Base-by-base conservation (phyloP, 2,888 invertebrate species). In the Timema cristinae region DNA sequence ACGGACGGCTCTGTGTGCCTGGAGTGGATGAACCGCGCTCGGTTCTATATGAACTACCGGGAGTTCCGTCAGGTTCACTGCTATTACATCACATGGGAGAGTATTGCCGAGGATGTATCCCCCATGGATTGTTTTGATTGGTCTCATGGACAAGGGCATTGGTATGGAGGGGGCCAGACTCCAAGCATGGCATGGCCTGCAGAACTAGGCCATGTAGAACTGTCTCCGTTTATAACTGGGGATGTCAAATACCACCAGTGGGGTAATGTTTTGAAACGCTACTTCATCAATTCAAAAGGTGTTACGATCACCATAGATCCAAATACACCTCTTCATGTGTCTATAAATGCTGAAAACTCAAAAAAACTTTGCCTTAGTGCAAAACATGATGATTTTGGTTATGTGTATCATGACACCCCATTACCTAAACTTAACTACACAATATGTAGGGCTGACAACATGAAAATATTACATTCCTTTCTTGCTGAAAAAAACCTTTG, bases 111-210 rank as follows among this genome's bases (percentile, higher is more conserved):
- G 2, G 86, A 88, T 77, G 83, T 91, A 11, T 73, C 77, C 72
- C 93, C 95, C 0, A 91, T 89, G 47, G 97, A 97, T 80, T 97
- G 97, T 80, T 95, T 91, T 78, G 92, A 93, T 77, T 88, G 92
- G 86, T 86, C 87, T 9, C 72, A 73, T 48, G 72, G 5, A 82
- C 84, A 47, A 87, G 87, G 50, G 0, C 87, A 90, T 76, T 94
- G 94, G 94, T 94, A 93, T 78, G 96, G 96, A 0, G 95, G 93
- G 0, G 94, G 95, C 0, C 92, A 94, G 75, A 90, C 92, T 0
- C 85, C 88, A 32, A 90, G 90, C 77, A 88, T 91, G 77, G 89
- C 91, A 0, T 97, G 96, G 93, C 95, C 95, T 0, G 83, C 97
- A 4, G 91, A 94, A 78, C 86, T 88, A 61, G 91, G 91, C 0